A percentile compares a stretch with the other conserved stretches of the same genome.
Evolutionary conservation across 2,888 invertebrate species (phyloP).

Genomic region (Sphinx pinastri): DNA sequence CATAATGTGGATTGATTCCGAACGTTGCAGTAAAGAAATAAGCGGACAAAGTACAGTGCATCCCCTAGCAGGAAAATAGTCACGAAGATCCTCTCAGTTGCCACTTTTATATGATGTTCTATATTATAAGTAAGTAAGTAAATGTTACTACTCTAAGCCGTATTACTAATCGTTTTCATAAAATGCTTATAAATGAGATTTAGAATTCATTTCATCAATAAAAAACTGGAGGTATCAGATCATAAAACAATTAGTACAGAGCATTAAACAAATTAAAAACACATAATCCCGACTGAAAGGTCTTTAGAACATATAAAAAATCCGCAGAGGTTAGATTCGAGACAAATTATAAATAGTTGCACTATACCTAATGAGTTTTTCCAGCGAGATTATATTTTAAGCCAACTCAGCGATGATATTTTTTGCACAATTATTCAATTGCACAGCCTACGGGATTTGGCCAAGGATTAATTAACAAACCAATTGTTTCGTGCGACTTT

Average conservation of each 20-base stretch:
- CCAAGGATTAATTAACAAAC: constrained; percentile 11
- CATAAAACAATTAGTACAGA: neutral
- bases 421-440: neutral
- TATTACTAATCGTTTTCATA: too few species aligned
- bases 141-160: too few species aligned
- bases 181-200: neutral
- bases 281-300: neutral
- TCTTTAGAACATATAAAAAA: constrained; percentile 5
- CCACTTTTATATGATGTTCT: too few species aligned
- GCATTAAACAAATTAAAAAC: constrained; percentile 9
- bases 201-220: neutral
- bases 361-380: constrained; percentile 29
- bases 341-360: constrained; percentile 25
- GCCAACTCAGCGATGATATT: neutral
- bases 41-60: too few species aligned
- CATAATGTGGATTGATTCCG: too few species aligned
- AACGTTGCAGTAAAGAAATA: too few species aligned
- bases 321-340: constrained; percentile 13
- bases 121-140: too few species aligned
- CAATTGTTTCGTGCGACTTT: constrained; percentile 1
- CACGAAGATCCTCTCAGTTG: too few species aligned
- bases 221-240: neutral
- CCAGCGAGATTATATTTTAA: constrained; percentile 8
- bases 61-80: too few species aligned
- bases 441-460: neutral